phyloP scores from a whole-genome alignment of 92 coral and sea anemone genomes.

The Epizoanthus ramosus region DNA sequence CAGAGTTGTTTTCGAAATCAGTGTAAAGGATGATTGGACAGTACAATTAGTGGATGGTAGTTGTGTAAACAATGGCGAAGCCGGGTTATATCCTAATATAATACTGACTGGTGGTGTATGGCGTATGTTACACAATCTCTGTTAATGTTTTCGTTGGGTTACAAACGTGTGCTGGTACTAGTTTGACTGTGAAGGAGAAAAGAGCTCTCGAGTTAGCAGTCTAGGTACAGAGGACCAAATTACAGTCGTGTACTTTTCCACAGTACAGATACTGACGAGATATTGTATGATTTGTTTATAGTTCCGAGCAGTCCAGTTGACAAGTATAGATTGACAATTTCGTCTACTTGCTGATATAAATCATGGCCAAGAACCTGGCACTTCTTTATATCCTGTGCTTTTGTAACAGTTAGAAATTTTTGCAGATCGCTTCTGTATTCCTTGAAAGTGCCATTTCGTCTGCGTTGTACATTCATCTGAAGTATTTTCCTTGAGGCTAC shows the following conservation, averaged over 20 bases:
- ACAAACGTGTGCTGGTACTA: neutral
- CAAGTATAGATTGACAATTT: slow-evolving; percentile 7
- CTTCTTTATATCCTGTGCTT: too few relatives aligned
- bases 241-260: neutral
- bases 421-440: neutral
- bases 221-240: neutral
- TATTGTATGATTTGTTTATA: slow-evolving; percentile 20
- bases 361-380: too few relatives aligned
- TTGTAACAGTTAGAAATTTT: neutral
- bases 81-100: neutral
- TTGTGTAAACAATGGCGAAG: neutral
- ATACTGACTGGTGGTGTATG: neutral
- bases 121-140: neutral
- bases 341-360: neutral
- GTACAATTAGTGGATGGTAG: neutral
- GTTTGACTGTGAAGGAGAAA: neutral
- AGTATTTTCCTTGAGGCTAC: slow-evolving; percentile 22
- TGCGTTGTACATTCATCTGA: neutral
- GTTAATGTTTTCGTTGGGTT: neutral
- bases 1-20: neutral
- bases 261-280: neutral
- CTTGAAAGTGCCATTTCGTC: neutral
- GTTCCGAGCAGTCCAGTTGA: neutral
- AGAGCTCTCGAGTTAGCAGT: neutral
- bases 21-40: too few relatives aligned